phyloP scores from a whole-genome alignment of 2,888 invertebrate genomes.

The Aspidiotus destructor region DNA sequence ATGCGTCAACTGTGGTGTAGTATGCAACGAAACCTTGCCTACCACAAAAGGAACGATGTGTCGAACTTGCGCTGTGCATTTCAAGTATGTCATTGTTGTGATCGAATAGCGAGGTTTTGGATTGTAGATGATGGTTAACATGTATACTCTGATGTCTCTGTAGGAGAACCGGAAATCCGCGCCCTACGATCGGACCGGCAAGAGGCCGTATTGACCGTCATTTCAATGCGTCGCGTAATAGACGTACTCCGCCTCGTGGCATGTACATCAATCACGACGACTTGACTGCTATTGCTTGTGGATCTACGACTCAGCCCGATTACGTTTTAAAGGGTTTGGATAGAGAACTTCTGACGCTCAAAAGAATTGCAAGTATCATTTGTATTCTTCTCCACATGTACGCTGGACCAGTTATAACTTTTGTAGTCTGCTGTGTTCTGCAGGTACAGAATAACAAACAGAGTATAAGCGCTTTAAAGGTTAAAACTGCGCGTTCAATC shows the following conservation, averaged over 20 bases:
- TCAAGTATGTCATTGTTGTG: conserved; percentile 55
- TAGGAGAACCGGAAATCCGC: conserved; percentile 70
- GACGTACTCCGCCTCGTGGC: conserved; percentile 84
- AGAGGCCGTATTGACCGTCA: conserved; percentile 44
- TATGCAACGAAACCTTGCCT: conserved; percentile 61
- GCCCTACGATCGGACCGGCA: conserved; percentile 64
- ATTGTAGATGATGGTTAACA: no score
- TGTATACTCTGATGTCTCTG: conserved; percentile 37
- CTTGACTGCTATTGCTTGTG: conserved; percentile 79
- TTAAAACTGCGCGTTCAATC: conserved; percentile 56
- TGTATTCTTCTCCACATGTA: not conserved
- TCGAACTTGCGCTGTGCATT: conserved; percentile 74
- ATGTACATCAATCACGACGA: conserved; percentile 98
- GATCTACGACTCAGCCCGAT: conserved; percentile 64
- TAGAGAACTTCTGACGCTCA: conserved; percentile 84
- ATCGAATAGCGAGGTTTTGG: not conserved
- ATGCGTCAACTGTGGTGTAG: conserved; percentile 62
- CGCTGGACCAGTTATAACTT: not conserved
- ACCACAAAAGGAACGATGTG: conserved; percentile 70
- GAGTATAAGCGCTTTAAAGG: conserved; percentile 73
- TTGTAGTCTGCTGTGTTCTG: conserved; percentile 36
- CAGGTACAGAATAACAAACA: conserved; percentile 95
- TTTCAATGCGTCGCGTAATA: conserved; percentile 42
- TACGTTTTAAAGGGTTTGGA: conserved; percentile 84
- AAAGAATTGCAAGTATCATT: conserved; percentile 77